These are phyloP conservation scores for Mayetiola destructor DNA, from an alignment of 2,888 invertebrate genomes.

Conservation along the genomic window DNA sequence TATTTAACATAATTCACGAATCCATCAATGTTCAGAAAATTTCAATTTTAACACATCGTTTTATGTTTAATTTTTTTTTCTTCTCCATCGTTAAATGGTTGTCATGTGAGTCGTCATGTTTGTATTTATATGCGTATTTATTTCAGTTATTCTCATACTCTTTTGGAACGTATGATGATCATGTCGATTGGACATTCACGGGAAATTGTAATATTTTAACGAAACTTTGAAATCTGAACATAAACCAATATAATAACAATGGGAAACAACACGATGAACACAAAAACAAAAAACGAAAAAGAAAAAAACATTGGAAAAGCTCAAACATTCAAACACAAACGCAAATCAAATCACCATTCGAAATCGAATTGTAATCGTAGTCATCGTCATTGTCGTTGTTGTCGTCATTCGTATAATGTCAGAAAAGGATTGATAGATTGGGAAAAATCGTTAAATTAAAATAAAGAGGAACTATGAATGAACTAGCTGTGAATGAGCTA, in stretches of 20 bases:
- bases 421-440: neutral
- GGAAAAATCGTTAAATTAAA: neutral
- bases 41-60: constrained; percentile 12
- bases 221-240: too few species aligned
- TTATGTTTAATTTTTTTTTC: constrained; percentile 7
- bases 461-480: neutral
- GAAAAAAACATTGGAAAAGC: too few species aligned
- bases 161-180: too few species aligned
- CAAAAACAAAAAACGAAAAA: neutral
- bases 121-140: too few species aligned
- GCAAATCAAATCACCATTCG: constrained; percentile 6
- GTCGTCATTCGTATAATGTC: too few species aligned
- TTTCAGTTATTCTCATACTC: too few species aligned
- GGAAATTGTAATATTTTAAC: neutral
- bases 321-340: too few species aligned
- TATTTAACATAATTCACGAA: constrained; percentile 9
- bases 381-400: too few species aligned
- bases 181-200: constrained; percentile 3
- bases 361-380: neutral
- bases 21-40: constrained; percentile 12
- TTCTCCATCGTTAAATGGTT: neutral
- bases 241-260: too few species aligned
- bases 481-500: neutral
- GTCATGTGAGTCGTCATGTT: too few species aligned
- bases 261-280: too few species aligned